These are phyloP conservation scores for Hyposmocoma kahamanoa DNA, from an alignment of 1,140 invertebrate species.

Conservation along the genomic window DNA sequence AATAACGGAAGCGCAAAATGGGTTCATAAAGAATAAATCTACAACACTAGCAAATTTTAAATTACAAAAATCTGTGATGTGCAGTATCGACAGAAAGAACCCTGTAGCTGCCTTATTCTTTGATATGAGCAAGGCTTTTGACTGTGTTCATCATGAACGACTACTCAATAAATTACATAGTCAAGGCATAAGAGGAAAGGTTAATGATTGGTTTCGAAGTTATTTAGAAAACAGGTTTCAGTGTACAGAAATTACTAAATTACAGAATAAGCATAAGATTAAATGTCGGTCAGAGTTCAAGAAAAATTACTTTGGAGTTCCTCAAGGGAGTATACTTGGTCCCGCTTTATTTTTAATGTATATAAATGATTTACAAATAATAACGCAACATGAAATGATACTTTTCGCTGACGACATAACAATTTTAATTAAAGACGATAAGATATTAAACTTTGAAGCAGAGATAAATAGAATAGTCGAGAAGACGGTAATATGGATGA, in stretches of 20 bases:
- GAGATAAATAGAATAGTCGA: too few species aligned
- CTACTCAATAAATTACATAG: neutral
- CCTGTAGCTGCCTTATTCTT: neutral
- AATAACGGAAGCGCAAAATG: neutral
- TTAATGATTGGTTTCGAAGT: neutral
- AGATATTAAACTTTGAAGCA: too few species aligned
- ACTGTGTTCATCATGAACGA: neutral
- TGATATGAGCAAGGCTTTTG: neutral
- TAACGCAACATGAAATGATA: too few species aligned
- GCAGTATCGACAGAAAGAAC: neutral
- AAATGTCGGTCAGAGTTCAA: too few species aligned
- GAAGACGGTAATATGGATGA: too few species aligned
- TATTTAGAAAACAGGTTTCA: neutral
- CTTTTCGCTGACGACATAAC: too few species aligned
- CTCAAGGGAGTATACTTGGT: neutral
- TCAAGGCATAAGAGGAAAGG: neutral
- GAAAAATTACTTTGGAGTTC: neutral
- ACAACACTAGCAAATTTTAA: neutral
- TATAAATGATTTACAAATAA: neutral
- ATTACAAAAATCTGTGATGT: neutral
- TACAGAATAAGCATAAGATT: too few species aligned
- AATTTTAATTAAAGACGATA: neutral
- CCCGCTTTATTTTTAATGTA: neutral
- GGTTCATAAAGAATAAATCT: neutral
- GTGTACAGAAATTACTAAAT: constrained; percentile 1